A percentile compares a stretch with the other conserved stretches of the same genome.
Conservation (phyloP, 2,113 vertebrate species). For the Phycodurus eques region DNA sequence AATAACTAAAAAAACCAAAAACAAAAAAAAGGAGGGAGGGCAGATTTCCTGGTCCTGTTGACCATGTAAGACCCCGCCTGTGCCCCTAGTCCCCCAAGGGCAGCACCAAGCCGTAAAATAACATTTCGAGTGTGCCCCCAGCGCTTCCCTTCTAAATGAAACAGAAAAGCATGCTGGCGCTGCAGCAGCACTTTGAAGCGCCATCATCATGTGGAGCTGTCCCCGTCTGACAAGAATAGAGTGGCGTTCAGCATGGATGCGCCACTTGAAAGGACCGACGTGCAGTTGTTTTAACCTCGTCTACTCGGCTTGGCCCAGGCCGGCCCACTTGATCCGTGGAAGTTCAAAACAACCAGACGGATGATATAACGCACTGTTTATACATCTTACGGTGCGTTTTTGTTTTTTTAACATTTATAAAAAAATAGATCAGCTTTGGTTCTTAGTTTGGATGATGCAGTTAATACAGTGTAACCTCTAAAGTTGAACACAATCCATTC, state of each 20-base stretch:
- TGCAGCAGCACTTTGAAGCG: conserved; percentile 44
- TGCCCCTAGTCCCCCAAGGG: conserved; percentile 23
- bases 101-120: conserved; percentile 44
- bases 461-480: no score
- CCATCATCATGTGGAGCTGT: conserved; percentile 34
- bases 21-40: background rate
- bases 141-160: conserved; percentile 55
- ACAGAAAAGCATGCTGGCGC: conserved; percentile 31
- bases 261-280: conserved; percentile 31
- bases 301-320: background rate
- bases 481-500: no score
- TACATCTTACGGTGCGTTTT: background rate
- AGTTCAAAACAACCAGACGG: conserved; percentile 6
- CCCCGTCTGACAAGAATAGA: conserved; percentile 22
- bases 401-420: background rate
- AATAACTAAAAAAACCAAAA: conserved; percentile 31
- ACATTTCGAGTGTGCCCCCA: conserved; percentile 34
- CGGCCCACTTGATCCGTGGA: background rate
- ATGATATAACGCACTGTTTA: background rate
- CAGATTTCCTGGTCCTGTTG: conserved; percentile 16
- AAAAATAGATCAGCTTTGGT: background rate
- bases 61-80: conserved; percentile 26
- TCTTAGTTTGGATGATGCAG: no score
- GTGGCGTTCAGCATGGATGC: conserved; percentile 17
- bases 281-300: conserved; percentile 15